Base-by-base conservation (phyloP, 2,888 invertebrate species). In the Polylopha cassiicola region DNA sequence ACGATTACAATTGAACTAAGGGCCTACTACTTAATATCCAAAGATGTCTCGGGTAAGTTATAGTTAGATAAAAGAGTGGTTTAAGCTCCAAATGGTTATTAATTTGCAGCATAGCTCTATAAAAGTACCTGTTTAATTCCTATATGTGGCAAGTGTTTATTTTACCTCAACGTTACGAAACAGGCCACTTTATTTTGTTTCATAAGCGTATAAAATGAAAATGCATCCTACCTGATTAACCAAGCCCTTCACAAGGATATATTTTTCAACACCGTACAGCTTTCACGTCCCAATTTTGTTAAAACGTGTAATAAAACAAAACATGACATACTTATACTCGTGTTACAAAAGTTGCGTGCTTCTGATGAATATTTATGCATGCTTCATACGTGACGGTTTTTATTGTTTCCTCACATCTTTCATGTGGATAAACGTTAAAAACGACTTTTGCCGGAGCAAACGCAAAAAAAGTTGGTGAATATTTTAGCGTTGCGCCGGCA, bases 331-430 rank as follows among this genome's bases (percentile, higher is more conserved):
- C 29, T 29, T 26, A 33, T 11, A 23, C 14, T 5, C 7, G 16
- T 3, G 33, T 30, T 30, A 22, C 29, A 26, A 43, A 37, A 33
- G 18, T 38, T 24, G 21, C 33, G 38, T 38, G 22, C 4, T 18
- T 9, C 15, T 38, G 14, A 34, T 45, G 42, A 45, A 38, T 45
- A 45, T 43, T 45, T 33, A 45, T 37, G 30, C 21, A 8, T 10
- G 6, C 15, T 27, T 9, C 24, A 9, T 9, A 29, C 29, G 17
- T 26, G 24, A 43, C 18, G 28, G 8, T 34, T 39, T 27, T 36
- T 41, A 39, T 41, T 36, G 23, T 41, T 36, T 30, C 24, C 28
- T 24, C 18, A 16, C 34, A 34, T 29, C 20, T 29, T 29, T 39
- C 13, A 34, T 34, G 27, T 24, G 9, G 14, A 24, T 24, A 34